Conservation (phyloP, 2,113 vertebrate genomes). For the Panthera uncia region DNA sequence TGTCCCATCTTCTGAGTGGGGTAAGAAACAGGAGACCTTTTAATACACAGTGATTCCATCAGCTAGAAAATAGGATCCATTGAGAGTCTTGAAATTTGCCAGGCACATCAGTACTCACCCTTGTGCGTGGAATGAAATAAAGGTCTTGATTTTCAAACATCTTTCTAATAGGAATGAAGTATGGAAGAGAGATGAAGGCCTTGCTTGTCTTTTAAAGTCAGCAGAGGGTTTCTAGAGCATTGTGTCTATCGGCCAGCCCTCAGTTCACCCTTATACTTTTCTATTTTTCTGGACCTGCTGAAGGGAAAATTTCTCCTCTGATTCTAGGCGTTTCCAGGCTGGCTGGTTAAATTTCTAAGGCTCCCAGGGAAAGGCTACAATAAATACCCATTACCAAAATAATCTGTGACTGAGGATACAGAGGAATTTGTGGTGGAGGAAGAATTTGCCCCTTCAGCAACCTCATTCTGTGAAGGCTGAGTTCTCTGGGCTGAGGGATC, state of each 20-base stretch:
- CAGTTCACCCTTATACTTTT: background rate
- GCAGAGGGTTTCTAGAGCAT: background rate
- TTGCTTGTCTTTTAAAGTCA: conserved; percentile 21
- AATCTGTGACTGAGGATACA: conserved; percentile 23
- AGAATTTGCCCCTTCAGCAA: conserved; percentile 57
- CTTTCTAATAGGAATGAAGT: background rate
- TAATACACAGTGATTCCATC: background rate
- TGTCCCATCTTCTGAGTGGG: background rate
- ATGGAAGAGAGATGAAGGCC: background rate
- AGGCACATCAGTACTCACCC: background rate
- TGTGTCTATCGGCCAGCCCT: background rate
- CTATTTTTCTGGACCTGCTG: conserved; percentile 33
- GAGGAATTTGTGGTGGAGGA: conserved; percentile 50
- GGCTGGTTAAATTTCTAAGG: conserved; percentile 47
- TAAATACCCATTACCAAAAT: conserved; percentile 55
- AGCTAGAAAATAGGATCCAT: conserved; percentile 1
- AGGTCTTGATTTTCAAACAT: conserved; percentile 41
- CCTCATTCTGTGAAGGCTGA: background rate
- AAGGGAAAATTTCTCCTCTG: background rate
- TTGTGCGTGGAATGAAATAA: background rate
- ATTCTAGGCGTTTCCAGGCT: background rate
- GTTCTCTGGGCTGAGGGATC: conserved; percentile 34
- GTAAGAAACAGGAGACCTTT: background rate
- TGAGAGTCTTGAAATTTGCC: background rate
- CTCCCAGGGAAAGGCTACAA: conserved; percentile 27